A percentile compares a stretch with the other conserved stretches of the same genome.
Evolutionary conservation across 2,888 invertebrate species (phyloP).

Genomic region (Drosophila monieri): DNA sequence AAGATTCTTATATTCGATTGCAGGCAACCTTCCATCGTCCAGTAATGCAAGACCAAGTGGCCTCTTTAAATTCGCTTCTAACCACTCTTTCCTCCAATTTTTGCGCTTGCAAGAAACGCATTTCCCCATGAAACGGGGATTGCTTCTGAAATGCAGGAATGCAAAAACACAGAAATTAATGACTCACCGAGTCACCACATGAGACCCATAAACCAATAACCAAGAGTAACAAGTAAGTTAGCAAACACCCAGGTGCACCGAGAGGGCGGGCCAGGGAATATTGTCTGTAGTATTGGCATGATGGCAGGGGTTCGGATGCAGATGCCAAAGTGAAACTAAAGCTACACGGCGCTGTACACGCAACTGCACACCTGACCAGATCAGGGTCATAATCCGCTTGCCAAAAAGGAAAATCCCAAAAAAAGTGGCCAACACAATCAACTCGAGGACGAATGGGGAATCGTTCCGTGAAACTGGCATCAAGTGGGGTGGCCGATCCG

Average conservation of each 20-base stretch:
- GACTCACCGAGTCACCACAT: conserved; percentile 50
- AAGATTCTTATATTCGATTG: neutral
- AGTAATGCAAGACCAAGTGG: conserved; percentile 8
- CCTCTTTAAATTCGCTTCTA: neutral
- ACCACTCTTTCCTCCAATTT: neutral
- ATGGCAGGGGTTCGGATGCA: conserved; percentile 56
- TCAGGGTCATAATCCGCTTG: conserved; percentile 74
- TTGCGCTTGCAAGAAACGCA: no score
- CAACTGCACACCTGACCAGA: conserved; percentile 63
- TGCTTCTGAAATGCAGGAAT: conserved; percentile 30
- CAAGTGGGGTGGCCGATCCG: conserved; percentile 21
- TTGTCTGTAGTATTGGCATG: conserved; percentile 27
- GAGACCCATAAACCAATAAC: conserved; percentile 69
- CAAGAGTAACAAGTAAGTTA: conserved; percentile 61
- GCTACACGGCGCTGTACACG: conserved; percentile 42
- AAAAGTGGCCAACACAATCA: conserved; percentile 44
- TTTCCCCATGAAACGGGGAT: neutral
- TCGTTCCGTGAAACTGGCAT: conserved; percentile 40
- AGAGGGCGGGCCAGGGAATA: conserved; percentile 2
- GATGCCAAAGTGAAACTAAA: conserved; percentile 72
- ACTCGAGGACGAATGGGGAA: conserved; percentile 38
- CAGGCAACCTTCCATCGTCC: neutral
- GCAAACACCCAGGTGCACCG: conserved; percentile 41
- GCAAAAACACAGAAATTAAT: conserved; percentile 57
- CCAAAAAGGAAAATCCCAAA: conserved; percentile 41